Base-by-base conservation (phyloP, 1,140 invertebrate species). In the Wiebesia pumilae region DNA sequence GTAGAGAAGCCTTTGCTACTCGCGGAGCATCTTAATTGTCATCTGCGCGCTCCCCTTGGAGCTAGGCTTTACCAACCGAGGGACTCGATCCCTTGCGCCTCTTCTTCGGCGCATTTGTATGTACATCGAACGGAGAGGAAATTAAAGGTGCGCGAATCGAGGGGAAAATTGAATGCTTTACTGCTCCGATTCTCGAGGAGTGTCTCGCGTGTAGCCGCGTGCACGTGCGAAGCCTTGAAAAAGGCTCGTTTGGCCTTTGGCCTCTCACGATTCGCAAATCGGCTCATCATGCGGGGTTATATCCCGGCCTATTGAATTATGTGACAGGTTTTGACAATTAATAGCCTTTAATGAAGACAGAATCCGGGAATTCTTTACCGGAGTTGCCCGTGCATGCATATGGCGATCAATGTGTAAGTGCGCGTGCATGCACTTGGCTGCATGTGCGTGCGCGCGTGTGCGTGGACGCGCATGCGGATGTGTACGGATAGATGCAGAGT, bases 281-380 rank as follows among this genome's bases (percentile, higher is more conserved):
- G 35, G 27, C 71, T 83, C 73, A 30, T 69, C 40, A 69, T 38
- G 43, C 24, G 69, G 71, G 69, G 77, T n/a, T 86, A 88, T 88
- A 47, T n/a, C 83, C 30, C 62, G 43, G 40, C 30, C 62, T 27
- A 90, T 90, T 92, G 90, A 93, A 91, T 91, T 90, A 91, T 92
- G 90, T 90, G 89, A 88, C 90, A 88, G 88, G 88, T 89, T 91
- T 91, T 90, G 90, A 91, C 92, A 92, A 93, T 93, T 93, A 93
- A 93, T 93, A 90, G 90, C 86, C 87, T 84, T 88, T 93, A 93
- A 93, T 93, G 90, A 93, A 92, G 92, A 92, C 90, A 91, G 90
- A 91, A 92, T 82, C 81, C 43, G 62, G 24, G 71, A 43, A 71
- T 71, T 38, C 67, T 71, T n/a, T 27, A 6, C n/a, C 62, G 7